Evolutionary conservation across 2,888 invertebrate species (phyloP).

Genomic region (Macaria notata): DNA sequence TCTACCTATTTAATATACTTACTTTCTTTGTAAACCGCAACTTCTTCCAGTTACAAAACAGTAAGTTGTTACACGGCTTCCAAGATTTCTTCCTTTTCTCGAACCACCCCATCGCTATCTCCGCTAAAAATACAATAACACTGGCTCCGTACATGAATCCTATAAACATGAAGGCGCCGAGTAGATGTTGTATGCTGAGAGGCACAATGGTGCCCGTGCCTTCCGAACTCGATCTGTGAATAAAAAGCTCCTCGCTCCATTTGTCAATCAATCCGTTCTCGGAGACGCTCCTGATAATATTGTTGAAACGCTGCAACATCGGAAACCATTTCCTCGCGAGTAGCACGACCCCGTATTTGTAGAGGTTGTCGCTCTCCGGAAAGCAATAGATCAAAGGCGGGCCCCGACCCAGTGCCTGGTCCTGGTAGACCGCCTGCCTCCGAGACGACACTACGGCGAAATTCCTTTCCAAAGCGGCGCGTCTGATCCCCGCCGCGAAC

Average conservation of each 20-base stretch:
- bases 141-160: constrained; percentile 66
- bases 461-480: constrained; percentile 63
- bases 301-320: constrained; percentile 67
- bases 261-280: constrained; percentile 77
- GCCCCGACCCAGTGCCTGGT: constrained; percentile 71
- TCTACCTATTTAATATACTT: too few relatives aligned
- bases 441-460: constrained; percentile 73
- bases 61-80: background rate
- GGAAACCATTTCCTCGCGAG: constrained; percentile 74
- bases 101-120: constrained; percentile 42
- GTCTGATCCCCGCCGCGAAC: constrained; percentile 66
- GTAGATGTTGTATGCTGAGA: constrained; percentile 65
- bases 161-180: constrained; percentile 75
- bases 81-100: constrained; percentile 19
- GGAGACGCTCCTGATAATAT: constrained; percentile 70
- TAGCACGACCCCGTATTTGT: constrained; percentile 76
- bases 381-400: constrained; percentile 70
- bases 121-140: constrained; percentile 61
- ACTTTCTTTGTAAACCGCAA: constrained; percentile 2
- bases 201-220: constrained; percentile 58
- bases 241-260: constrained; percentile 72
- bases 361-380: constrained; percentile 69
- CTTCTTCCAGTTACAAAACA: too few relatives aligned
- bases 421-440: constrained; percentile 71
- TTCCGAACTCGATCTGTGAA: constrained; percentile 50